These are phyloP conservation scores for Saccopteryx leptura DNA, from an alignment of 2,113 vertebrate species.

Conservation along the genomic window DNA sequence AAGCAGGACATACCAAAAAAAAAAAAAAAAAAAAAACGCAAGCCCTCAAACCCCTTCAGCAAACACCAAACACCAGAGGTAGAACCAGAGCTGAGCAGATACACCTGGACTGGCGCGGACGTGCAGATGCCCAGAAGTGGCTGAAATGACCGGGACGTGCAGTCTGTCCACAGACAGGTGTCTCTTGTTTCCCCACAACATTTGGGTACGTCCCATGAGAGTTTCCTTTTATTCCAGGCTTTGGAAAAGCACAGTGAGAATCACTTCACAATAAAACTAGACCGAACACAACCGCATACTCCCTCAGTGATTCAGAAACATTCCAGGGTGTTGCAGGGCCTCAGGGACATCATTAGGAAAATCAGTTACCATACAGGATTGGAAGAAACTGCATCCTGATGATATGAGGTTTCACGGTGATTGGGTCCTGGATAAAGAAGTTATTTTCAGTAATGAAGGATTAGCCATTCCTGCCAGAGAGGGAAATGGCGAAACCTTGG, in stretches of 20 bases:
- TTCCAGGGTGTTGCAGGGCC: constrained; percentile 32
- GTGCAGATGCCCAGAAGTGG: neutral
- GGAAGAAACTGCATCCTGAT: constrained; percentile 34
- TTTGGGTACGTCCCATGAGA: neutral
- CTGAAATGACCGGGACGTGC: neutral
- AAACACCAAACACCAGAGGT: neutral
- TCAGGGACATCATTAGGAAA: constrained; percentile 16
- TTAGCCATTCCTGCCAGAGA: neutral
- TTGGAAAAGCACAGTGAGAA: constrained; percentile 36
- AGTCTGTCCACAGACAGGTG: neutral
- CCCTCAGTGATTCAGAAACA: constrained; percentile 28
- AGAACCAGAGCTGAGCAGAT: neutral
- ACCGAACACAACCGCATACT: neutral
- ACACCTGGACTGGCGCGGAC: accelerated
- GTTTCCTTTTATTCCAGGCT: neutral
- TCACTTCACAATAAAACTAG: constrained; percentile 31
- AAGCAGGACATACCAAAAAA: neutral
- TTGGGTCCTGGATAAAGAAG: neutral
- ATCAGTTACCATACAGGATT: neutral
- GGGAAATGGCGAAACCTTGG: neutral
- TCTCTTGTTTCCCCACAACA: neutral
- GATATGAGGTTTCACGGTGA: neutral
- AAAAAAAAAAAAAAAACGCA: neutral
- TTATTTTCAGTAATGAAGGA: neutral
- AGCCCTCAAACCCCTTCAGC: neutral